Percentiles rank a stretch among this genome's conserved stretches.
Conservation (phyloP, 2,113 vertebrate species). For the Pycnonotus jocosus region DNA sequence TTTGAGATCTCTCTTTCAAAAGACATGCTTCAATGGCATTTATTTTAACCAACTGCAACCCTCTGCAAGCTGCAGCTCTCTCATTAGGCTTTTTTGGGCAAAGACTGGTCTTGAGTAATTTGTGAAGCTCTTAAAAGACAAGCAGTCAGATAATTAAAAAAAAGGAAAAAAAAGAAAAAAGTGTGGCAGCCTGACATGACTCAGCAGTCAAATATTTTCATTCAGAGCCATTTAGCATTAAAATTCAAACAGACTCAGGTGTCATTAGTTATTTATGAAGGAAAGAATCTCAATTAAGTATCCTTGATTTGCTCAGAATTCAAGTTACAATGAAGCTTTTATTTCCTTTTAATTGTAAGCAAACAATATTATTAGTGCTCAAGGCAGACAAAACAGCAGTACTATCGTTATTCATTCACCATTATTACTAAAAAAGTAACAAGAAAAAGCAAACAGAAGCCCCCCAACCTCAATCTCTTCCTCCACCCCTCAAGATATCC, state of each 20-base stretch:
- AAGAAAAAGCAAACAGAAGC: constrained; percentile 17
- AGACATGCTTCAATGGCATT: neutral
- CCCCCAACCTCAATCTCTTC: constrained; percentile 46
- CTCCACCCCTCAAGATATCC: constrained; percentile 63
- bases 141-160: constrained; percentile 30
- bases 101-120: constrained; percentile 5
- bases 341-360: constrained; percentile 73
- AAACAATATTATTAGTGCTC: constrained; percentile 49
- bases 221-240: constrained; percentile 68
- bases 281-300: constrained; percentile 67
- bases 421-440: constrained; percentile 60
- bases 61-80: neutral
- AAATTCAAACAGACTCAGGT: constrained; percentile 72
- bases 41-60: neutral
- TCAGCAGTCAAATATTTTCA: constrained; percentile 72
- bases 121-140: neutral
- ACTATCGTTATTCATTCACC: constrained; percentile 48
- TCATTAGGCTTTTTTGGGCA: neutral
- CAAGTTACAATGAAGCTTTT: constrained; percentile 55
- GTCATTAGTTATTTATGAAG: constrained; percentile 66
- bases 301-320: constrained; percentile 63
- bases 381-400: constrained; percentile 49
- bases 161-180: neutral
- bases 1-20: neutral
- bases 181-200: constrained; percentile 55